Evolutionary conservation across 2,888 invertebrate genomes (phyloP).

Genomic region (Diaprepes abbreviatus): DNA sequence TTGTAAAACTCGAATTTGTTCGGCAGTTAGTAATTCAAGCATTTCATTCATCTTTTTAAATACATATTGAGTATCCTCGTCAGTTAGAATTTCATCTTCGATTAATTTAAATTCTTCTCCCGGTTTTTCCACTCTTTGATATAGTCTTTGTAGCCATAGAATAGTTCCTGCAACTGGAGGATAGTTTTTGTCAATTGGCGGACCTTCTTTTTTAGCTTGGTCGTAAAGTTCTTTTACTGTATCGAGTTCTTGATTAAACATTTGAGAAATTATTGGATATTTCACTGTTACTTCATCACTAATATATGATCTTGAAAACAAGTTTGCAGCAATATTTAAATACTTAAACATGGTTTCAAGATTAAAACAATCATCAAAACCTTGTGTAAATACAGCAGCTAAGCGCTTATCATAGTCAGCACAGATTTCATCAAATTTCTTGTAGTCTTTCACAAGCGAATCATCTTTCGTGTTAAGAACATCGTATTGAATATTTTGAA

Average conservation of each 20-base stretch:
- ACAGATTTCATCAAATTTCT: constrained; percentile 73
- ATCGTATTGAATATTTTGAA: constrained; percentile 77
- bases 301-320: constrained; percentile 83
- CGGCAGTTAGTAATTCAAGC: constrained; percentile 73
- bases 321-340: constrained; percentile 70
- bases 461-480: constrained; percentile 80
- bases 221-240: constrained; percentile 76
- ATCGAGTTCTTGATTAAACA: constrained; percentile 77
- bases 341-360: constrained; percentile 76
- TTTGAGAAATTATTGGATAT: constrained; percentile 75
- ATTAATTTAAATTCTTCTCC: constrained; percentile 75
- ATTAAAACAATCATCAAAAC: constrained; percentile 84
- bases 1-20: constrained; percentile 75
- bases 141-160: constrained; percentile 80
- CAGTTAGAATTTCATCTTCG: constrained; percentile 75
- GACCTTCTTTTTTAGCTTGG: constrained; percentile 70
- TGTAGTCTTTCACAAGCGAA: constrained; percentile 77
- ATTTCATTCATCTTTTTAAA: constrained; percentile 78
- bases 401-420: constrained; percentile 83
- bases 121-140: constrained; percentile 72
- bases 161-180: constrained; percentile 81
- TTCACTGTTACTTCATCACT: constrained; percentile 79
- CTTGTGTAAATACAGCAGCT: constrained; percentile 84
- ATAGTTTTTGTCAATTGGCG: constrained; percentile 76
- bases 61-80: constrained; percentile 71